These are phyloP conservation scores for Lapara coniferarum DNA, from an alignment of 2,888 invertebrate species.

Conservation along the genomic window DNA sequence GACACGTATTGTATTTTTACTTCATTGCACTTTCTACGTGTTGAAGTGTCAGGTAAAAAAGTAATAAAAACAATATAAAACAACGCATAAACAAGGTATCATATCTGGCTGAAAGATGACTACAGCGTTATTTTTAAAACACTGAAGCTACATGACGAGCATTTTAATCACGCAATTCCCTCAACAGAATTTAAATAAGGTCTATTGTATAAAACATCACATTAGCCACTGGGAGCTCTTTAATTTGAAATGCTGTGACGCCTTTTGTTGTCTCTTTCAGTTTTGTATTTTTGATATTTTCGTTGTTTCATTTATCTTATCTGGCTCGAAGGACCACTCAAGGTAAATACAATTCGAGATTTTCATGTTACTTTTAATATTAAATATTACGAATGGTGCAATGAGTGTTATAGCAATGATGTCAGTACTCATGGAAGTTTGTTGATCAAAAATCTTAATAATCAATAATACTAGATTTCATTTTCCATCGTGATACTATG, in stretches of 20 bases:
- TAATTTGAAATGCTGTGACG: conserved; percentile 13
- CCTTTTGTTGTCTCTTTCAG: neutral
- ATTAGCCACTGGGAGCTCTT: conserved; percentile 14
- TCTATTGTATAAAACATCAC: conserved; percentile 17
- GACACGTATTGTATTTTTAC: no score
- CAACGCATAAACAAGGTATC: neutral
- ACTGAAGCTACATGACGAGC: conserved; percentile 1
- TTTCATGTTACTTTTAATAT: neutral
- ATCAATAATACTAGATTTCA: no score
- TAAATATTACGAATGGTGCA: no score
- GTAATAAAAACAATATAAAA: no score
- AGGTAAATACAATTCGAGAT: neutral
- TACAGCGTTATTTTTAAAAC: conserved; percentile 14
- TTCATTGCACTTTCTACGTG: no score
- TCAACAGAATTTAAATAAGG: conserved; percentile 19
- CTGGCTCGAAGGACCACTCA: neutral
- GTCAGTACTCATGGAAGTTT: no score
- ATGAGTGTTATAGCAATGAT: no score
- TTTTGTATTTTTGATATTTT: conserved; percentile 3
- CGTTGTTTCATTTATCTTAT: neutral
- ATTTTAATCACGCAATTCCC: conserved; percentile 15
- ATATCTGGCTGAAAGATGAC: neutral
- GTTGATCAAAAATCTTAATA: no score
- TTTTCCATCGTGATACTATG: no score
- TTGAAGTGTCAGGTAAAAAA: no score